Evolutionary conservation across 2,113 vertebrate genomes (phyloP), one percentile per base, ranked within the genome.

Genomic region (Halcyon senegalensis): DNA sequence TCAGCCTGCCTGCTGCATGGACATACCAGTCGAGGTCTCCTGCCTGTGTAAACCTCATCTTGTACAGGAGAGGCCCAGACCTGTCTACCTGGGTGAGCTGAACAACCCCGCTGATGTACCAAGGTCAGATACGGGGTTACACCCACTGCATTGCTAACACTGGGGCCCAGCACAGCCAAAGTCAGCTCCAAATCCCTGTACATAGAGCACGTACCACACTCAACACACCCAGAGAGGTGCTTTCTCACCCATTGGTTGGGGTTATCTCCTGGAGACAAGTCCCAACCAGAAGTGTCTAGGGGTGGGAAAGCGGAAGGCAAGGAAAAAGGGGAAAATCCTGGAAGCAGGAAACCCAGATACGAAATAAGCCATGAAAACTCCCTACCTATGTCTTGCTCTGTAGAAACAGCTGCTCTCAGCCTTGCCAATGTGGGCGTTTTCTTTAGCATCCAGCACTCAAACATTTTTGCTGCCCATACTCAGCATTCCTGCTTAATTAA

Each of bases 21-120:
- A 51, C 4, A 4, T 51, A 1, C 46, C 0, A 0, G 2, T 48
- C 0, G 0, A 28, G 44, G 50, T 50, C 53, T 16, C 60, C 2
- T 1, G 2, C 11, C 50, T 0, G 0, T 13, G 48, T 13, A 23
- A 28, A 48, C 53, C 83, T 72, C 16, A 1, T n/a, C 53, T 43
- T 0, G 0, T 3, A 13, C n/a, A 27, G 43, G 24, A 46, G 51
- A 70, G 16, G 41, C 31, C 30, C 81, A 67, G 46, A 66, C 7
- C 51, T 81, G 81, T 33, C 28, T 41, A 7, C 9, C 16, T 1
- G 0, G 2, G 24, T 31, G 28, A 76, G 33, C 50, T 46, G 51
- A 81, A 55, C 59, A 16, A 5, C n/a, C 31, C 44, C 16, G 53
- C 56, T 2, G 11, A 31, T 5, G 9, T 24, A 7, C 50, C 7